phyloP scores from a whole-genome alignment of 2,113 vertebrate genomes.

The Athene cunicularia region DNA sequence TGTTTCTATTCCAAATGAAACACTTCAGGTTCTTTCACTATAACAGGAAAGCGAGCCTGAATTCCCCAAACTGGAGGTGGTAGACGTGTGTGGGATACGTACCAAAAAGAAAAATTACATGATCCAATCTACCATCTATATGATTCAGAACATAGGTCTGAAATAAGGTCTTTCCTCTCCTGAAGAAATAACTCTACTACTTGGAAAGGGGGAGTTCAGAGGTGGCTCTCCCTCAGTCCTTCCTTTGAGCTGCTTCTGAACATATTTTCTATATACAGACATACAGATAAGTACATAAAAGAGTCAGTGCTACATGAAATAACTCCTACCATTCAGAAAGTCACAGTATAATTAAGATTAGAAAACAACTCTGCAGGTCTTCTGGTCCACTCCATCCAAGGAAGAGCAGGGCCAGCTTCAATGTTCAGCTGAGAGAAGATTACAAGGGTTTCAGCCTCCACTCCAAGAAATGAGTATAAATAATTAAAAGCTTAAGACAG shows the following conservation, averaged over 20 bases:
- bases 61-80: not conserved
- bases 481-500: not conserved
- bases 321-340: not conserved
- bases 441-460: not conserved
- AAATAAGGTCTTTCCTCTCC: not conserved
- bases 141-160: not conserved
- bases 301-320: not conserved
- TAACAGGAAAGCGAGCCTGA: not conserved
- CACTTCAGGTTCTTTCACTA: not conserved
- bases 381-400: not conserved
- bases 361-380: not conserved
- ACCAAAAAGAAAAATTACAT: not conserved
- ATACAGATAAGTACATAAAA: not conserved
- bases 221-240: not conserved
- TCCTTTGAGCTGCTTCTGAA: not conserved
- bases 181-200: not conserved
- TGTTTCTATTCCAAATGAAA: not conserved
- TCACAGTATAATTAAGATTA: not conserved
- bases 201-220: not conserved
- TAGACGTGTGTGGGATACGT: rapidly evolving
- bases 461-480: not conserved
- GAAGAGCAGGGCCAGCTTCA: not conserved
- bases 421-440: not conserved
- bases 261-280: not conserved
- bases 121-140: too few species aligned